A percentile compares a stretch with the other conserved stretches of the same genome.
These are phyloP conservation scores for Nycticorax nycticorax DNA, from an alignment of 2,113 vertebrate genomes.

Conservation along the genomic window DNA sequence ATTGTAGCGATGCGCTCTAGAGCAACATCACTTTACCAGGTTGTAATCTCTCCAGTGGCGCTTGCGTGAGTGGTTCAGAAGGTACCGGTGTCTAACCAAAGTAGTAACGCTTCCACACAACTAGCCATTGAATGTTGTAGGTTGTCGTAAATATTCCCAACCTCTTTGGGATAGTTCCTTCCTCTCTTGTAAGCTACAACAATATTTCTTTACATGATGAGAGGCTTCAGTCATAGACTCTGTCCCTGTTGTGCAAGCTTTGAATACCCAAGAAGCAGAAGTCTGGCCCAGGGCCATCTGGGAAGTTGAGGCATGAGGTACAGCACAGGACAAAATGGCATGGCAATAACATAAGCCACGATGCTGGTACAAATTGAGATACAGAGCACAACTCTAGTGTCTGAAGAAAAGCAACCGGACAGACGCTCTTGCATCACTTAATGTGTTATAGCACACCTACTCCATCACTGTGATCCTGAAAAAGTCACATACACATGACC, in stretches of 20 bases:
- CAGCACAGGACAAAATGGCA: neutral
- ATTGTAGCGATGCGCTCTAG: neutral
- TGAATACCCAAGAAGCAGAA: slow-evolving; percentile 1
- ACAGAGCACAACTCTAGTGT: neutral
- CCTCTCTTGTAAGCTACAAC: neutral
- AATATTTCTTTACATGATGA: neutral
- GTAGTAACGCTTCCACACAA: neutral
- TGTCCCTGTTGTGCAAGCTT: neutral
- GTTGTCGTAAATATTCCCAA: neutral
- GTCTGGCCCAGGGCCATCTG: neutral
- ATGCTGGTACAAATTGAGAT: neutral
- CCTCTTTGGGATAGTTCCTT: neutral
- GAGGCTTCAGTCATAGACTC: neutral
- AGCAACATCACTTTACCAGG: neutral
- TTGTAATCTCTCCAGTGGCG: neutral
- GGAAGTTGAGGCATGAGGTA: neutral
- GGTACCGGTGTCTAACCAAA: neutral
- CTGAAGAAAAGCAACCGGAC: neutral
- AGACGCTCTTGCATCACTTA: neutral
- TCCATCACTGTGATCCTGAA: neutral
- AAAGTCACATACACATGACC: neutral
- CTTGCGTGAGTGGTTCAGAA: neutral
- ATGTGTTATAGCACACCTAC: neutral
- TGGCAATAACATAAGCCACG: neutral
- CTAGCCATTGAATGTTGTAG: neutral